phyloP scores from a whole-genome alignment of 2,797 vertebrate genomes.

The Hyperoplus immaculatus region DNA sequence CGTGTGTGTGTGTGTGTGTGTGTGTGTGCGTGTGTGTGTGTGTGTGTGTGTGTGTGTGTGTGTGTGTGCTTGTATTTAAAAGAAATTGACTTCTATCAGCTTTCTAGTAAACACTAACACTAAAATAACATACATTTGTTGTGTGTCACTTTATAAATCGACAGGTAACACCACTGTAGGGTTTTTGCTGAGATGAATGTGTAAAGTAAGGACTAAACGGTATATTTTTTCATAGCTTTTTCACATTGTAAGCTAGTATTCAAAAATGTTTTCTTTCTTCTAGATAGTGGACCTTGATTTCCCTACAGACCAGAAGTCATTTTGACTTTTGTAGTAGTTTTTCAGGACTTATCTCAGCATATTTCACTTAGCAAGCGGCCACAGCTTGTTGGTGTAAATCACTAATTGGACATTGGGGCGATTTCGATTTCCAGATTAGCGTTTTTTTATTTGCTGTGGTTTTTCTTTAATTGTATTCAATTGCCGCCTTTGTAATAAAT shows the following conservation, averaged over 20 bases:
- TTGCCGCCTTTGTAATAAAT: slow-evolving; percentile 24
- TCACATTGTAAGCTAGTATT: slow-evolving; percentile 1
- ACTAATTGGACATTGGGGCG: slow-evolving; percentile 13
- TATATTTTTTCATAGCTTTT: not conserved
- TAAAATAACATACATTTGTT: not conserved
- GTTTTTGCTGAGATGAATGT: not conserved
- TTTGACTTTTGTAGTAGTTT: slow-evolving; percentile 4
- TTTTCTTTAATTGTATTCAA: slow-evolving; percentile 24
- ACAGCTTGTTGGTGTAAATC: slow-evolving; percentile 17
- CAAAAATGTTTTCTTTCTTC: not conserved
- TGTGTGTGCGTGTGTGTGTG: no score
- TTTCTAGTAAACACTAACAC: slow-evolving; percentile 23
- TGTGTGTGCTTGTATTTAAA: no score
- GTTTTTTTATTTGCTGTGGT: slow-evolving; percentile 31
- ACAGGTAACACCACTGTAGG: not conserved
- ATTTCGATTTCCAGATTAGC: slow-evolving; percentile 29
- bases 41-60: no score
- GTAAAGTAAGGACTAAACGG: not conserved
- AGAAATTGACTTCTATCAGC: slow-evolving; percentile 20
- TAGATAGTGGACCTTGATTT: slow-evolving; percentile 11
- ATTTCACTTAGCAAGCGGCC: slow-evolving; percentile 5
- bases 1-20: no score
- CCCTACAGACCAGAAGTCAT: not conserved
- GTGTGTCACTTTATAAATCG: not conserved
- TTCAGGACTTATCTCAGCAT: not conserved